Conservation (phyloP, 2,888 invertebrate species). For the Heliconius sara region DNA sequence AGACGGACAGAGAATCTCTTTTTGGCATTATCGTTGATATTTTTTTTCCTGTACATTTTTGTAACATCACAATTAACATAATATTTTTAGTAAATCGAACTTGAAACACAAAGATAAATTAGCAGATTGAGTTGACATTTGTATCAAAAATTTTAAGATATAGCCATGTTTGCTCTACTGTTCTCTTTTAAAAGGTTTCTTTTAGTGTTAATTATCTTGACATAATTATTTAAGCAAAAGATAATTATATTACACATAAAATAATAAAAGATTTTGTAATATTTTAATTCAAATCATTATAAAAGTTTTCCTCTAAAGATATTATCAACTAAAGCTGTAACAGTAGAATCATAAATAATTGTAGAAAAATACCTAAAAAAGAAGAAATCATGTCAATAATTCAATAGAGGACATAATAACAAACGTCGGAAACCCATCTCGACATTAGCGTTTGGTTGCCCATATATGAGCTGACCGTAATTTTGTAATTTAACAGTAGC, state of each 20-base stretch:
- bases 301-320: too few species aligned
- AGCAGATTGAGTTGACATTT: conserved; percentile 17
- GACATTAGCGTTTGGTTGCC: conserved; percentile 39
- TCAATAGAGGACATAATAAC: conserved; percentile 17
- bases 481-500: conserved; percentile 63
- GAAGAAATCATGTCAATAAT: background rate
- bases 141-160: conserved; percentile 40
- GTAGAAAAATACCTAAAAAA: background rate
- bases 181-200: conserved; percentile 18
- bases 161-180: conserved; percentile 38
- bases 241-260: background rate
- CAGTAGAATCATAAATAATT: too few species aligned
- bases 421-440: conserved; percentile 16
- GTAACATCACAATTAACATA: background rate
- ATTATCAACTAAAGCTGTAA: too few species aligned
- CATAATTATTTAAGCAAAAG: conserved; percentile 14
- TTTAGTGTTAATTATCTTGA: conserved; percentile 12
- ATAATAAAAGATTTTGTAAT: too few species aligned
- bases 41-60: background rate
- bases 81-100: background rate
- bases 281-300: too few species aligned
- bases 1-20: background rate
- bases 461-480: conserved; percentile 40
- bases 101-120: conserved; percentile 7
- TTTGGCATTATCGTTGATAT: background rate